phyloP scores from a whole-genome alignment of 1,140 invertebrate species.

The Drosophila biarmipes region DNA sequence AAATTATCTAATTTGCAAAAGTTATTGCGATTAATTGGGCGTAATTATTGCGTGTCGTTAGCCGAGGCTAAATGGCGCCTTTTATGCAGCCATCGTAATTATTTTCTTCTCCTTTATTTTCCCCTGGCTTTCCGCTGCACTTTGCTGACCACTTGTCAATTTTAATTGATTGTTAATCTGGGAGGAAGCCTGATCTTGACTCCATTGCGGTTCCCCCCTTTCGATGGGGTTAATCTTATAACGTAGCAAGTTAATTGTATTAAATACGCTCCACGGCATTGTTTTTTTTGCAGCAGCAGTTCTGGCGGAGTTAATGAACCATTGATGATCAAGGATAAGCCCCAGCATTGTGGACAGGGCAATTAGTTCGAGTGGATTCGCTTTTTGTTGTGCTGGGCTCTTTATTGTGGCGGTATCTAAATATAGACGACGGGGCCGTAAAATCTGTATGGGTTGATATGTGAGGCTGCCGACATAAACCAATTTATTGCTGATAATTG shows the following conservation, averaged over 20 bases:
- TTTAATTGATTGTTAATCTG: conserved; percentile 84
- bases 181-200: conserved; percentile 60
- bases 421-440: conserved; percentile 59
- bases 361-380: conserved; percentile 64
- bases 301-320: conserved; percentile 76
- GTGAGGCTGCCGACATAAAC: conserved; percentile 29
- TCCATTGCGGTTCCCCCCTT: conserved; percentile 20
- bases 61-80: conserved; percentile 72
- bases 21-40: conserved; percentile 82
- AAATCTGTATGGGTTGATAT: conserved; percentile 42
- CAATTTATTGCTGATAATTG: conserved; percentile 45
- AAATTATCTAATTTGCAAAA: conserved; percentile 83
- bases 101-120: conserved; percentile 54
- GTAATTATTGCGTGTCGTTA: conserved; percentile 81
- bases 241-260: conserved; percentile 80
- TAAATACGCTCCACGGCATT: conserved; percentile 73
- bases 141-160: conserved; percentile 69
- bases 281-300: conserved; percentile 42
- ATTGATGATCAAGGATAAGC: conserved; percentile 83
- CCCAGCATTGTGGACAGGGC: conserved; percentile 57
- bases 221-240: conserved; percentile 74
- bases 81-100: conserved; percentile 79
- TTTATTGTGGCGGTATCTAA: conserved; percentile 62
- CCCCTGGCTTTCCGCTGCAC: conserved; percentile 7
- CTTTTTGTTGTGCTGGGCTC: conserved; percentile 25